A percentile compares a stretch with the other conserved stretches of the same genome.
phyloP scores from a whole-genome alignment of 2,888 invertebrate species.

The Mantis religiosa region DNA sequence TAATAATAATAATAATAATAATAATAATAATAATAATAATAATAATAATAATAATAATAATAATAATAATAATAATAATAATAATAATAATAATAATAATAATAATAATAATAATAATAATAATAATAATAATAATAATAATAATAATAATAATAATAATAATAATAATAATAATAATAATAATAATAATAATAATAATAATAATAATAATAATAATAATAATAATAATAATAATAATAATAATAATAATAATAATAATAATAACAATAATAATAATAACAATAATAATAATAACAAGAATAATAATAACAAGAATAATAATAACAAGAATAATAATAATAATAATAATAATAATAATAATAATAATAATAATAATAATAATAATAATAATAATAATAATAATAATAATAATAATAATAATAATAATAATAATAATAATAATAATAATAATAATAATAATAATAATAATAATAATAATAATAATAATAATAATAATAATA shows the following conservation, averaged over 20 bases:
- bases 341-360: background rate
- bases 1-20: background rate
- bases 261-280: background rate
- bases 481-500: background rate
- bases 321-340: background rate
- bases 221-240: background rate
- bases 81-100: background rate
- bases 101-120: background rate
- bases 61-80: background rate
- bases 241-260: background rate
- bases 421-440: background rate
- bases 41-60: background rate
- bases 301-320: background rate
- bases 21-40: background rate
- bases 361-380: background rate
- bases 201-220: background rate
- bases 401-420: background rate
- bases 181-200: background rate
- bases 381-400: background rate
- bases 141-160: background rate
- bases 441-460: background rate
- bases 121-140: background rate
- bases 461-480: background rate
- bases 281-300: background rate
- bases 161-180: background rate